phyloP scores from a whole-genome alignment of 2,113 vertebrate genomes.

The Chascanopsetta lugubris region DNA sequence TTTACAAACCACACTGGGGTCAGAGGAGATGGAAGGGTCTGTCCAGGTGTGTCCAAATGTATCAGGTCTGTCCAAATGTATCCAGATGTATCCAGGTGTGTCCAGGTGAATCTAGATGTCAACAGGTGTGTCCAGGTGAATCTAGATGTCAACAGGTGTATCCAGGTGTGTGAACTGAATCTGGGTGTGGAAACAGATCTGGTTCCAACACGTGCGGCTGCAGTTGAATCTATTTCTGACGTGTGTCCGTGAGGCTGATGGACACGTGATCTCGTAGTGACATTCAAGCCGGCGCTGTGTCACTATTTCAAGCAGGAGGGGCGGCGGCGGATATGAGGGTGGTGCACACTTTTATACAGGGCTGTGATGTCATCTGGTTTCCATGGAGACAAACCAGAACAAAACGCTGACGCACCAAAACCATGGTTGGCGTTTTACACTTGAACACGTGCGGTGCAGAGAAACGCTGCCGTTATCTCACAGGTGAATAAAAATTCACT shows the following conservation, averaged over 20 bases:
- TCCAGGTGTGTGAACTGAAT: background rate
- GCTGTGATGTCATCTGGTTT: constrained; percentile 17
- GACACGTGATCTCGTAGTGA: constrained; percentile 31
- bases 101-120: no score
- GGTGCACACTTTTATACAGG: background rate
- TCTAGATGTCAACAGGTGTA: no score
- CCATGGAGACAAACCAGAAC: background rate
- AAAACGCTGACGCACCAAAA: background rate
- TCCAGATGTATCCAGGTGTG: no score
- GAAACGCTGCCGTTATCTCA: background rate
- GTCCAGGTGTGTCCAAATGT: no score
- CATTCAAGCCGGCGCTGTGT: constrained; percentile 33
- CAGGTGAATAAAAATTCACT: no score
- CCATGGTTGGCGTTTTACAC: background rate
- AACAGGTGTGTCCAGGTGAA: no score
- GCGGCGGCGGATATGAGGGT: no score
- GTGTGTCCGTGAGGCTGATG: constrained; percentile 22
- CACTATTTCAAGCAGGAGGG: constrained; percentile 50
- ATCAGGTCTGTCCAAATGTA: no score
- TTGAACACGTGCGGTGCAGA: background rate
- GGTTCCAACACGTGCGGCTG: constrained; percentile 13
- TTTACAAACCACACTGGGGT: no score
- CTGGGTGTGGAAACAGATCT: no score
- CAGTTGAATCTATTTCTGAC: constrained; percentile 51
- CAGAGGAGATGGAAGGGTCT: no score